Conservation (phyloP, 2,888 invertebrate genomes). For the Napeogenes inachia region DNA sequence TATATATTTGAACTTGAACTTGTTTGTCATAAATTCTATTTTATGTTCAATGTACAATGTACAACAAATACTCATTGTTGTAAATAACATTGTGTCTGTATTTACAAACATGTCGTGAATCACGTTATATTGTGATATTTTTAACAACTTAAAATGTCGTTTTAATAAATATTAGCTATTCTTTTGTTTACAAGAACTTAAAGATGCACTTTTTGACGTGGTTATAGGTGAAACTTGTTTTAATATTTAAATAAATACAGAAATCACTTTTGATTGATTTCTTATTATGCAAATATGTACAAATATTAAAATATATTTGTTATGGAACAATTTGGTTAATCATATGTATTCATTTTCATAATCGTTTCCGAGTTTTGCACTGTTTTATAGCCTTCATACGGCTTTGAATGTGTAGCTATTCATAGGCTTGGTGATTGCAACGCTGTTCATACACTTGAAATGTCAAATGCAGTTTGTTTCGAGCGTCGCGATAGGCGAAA, state of each 20-base stretch:
- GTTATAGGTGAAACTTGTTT: too few species aligned
- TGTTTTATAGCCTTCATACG: constrained; percentile 28
- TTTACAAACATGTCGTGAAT: too few species aligned
- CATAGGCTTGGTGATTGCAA: constrained; percentile 36
- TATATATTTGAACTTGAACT: background rate
- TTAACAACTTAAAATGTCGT: too few species aligned
- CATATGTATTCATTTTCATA: constrained; percentile 34
- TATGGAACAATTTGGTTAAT: constrained; percentile 33
- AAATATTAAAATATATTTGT: constrained; percentile 22
- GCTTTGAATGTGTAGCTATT: constrained; percentile 32
- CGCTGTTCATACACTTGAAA: constrained; percentile 36
- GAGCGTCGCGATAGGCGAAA: constrained; percentile 49
- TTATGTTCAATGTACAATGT: too few species aligned
- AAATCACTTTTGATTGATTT: too few species aligned
- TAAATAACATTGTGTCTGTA: too few species aligned
- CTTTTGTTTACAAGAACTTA: too few species aligned
- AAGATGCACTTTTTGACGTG: too few species aligned
- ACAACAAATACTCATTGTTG: too few species aligned
- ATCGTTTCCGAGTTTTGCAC: constrained; percentile 36
- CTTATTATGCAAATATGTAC: background rate
- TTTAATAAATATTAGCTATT: too few species aligned
- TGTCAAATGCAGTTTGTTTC: constrained; percentile 74
- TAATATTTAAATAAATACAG: too few species aligned
- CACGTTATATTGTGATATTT: too few species aligned
- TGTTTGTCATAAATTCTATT: background rate